A percentile compares a stretch with the other conserved stretches of the same genome.
These are phyloP conservation scores for Tribolium madens DNA, from an alignment of 1,140 invertebrate genomes.

Conservation along the genomic window DNA sequence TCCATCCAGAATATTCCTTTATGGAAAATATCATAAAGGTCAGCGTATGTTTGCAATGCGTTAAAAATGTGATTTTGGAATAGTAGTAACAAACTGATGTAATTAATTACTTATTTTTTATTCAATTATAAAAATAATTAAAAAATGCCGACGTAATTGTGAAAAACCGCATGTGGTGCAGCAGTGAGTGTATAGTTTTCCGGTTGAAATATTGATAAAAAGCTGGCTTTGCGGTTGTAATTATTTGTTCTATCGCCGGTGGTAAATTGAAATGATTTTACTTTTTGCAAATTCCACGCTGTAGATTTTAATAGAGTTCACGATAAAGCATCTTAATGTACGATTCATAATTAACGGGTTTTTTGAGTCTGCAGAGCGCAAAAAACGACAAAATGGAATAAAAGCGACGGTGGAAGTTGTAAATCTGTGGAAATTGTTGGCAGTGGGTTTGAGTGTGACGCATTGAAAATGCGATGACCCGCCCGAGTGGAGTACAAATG, in stretches of 20 bases:
- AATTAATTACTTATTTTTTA: neutral
- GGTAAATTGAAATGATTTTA: neutral
- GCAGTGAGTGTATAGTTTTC: neutral
- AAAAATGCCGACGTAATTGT: neutral
- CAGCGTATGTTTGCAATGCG: neutral
- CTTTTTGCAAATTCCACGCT: neutral
- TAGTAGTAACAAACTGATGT: neutral
- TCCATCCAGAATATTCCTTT: neutral
- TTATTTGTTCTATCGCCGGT: neutral
- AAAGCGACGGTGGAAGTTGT: conserved; percentile 39
- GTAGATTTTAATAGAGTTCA: conserved; percentile 7
- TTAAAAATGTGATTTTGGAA: neutral
- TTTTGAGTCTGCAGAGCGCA: conserved; percentile 6
- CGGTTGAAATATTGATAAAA: neutral
- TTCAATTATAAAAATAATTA: neutral
- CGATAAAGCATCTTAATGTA: conserved; percentile 36
- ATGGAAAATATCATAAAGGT: too few species aligned
- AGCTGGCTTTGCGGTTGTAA: neutral
- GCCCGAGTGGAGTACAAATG: conserved; percentile 49
- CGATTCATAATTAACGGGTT: conserved; percentile 29
- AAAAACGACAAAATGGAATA: conserved; percentile 26
- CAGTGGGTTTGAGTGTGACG: conserved; percentile 42
- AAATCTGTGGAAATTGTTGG: conserved; percentile 46
- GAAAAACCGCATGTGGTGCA: neutral
- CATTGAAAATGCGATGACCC: conserved; percentile 47